phyloP scores from a whole-genome alignment of 1,140 invertebrate genomes.

The Trypoxylus dichotomus region DNA sequence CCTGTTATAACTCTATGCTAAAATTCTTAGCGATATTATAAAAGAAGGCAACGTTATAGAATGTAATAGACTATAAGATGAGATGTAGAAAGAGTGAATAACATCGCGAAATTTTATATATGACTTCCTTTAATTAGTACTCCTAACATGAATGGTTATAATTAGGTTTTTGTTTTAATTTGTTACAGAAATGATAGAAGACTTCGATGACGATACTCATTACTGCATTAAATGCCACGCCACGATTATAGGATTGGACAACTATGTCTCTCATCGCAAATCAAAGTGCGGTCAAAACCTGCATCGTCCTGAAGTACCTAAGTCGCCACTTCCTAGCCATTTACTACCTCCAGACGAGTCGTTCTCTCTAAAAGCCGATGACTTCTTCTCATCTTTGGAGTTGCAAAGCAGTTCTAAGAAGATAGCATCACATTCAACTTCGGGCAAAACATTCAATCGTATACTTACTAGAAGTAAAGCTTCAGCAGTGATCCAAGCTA shows the following conservation, averaged over 20 bases:
- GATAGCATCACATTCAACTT: constrained; percentile 47
- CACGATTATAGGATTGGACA: constrained; percentile 74
- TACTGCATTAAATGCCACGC: constrained; percentile 82
- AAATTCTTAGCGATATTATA: no score
- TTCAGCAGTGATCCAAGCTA: constrained; percentile 50
- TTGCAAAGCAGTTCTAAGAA: constrained; percentile 74
- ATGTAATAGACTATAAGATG: no score
- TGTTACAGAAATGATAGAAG: constrained; percentile 49
- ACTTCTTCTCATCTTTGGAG: constrained; percentile 84
- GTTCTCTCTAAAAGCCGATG: constrained; percentile 71
- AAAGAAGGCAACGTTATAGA: no score
- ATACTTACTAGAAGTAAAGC: constrained; percentile 55
- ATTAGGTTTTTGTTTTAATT: constrained; percentile 25
- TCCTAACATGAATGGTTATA: no score
- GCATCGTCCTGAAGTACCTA: constrained; percentile 49
- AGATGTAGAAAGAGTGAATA: no score
- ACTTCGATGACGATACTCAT: constrained; percentile 75
- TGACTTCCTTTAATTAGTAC: no score
- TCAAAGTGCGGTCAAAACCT: constrained; percentile 58
- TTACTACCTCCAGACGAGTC: constrained; percentile 45
- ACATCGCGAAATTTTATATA: no score
- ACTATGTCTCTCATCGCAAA: constrained; percentile 81
- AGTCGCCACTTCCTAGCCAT: constrained; percentile 53
- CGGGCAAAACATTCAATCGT: constrained; percentile 53
- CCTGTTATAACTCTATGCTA: no score